Conservation (phyloP, 2,797 vertebrate genomes). For the Bucorvus abyssinicus region DNA sequence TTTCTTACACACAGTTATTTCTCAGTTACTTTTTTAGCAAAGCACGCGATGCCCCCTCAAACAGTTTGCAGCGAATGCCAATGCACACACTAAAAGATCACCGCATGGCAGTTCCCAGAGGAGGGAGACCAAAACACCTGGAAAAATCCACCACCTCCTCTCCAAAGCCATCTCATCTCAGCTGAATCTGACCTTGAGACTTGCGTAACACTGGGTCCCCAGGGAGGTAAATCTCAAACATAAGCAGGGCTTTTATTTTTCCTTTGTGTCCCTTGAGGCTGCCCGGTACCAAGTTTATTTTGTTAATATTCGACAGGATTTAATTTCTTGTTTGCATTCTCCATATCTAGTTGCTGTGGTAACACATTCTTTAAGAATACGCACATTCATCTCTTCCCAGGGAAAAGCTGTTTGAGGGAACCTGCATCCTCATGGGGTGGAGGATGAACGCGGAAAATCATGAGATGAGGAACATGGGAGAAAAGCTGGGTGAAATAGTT, state of each 20-base stretch:
- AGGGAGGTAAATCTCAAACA: background rate
- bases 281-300: background rate
- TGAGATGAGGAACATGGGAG: background rate
- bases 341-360: background rate
- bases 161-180: background rate
- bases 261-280: background rate
- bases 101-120: background rate
- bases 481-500: background rate
- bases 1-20: background rate
- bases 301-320: background rate
- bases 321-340: background rate
- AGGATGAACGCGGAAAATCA: background rate
- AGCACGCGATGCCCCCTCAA: background rate
- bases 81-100: rapidly evolving
- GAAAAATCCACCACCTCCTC: background rate
- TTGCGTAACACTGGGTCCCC: background rate
- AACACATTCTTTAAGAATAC: background rate
- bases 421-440: background rate
- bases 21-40: background rate
- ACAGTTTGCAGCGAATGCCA: background rate
- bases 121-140: background rate
- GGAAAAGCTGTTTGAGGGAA: background rate
- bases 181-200: background rate
- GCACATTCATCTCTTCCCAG: background rate
- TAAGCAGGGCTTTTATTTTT: background rate